A percentile compares a stretch with the other conserved stretches of the same genome.
phyloP scores from a whole-genome alignment of 2,888 invertebrate genomes.

The Micoletzkya japonica region DNA sequence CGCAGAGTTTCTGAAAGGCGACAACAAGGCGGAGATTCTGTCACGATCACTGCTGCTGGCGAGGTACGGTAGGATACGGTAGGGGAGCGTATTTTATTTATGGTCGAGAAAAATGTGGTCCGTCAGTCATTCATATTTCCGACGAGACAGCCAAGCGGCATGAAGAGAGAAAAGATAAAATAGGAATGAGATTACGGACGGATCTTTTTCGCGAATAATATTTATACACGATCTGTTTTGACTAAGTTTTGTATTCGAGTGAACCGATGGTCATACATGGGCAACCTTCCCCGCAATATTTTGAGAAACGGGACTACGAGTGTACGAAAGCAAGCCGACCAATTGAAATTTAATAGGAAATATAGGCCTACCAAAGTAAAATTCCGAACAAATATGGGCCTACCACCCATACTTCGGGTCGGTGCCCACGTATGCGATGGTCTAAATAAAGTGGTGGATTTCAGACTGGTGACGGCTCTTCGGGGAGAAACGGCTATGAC shows the following conservation, averaged over 20 bases:
- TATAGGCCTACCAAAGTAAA: not conserved
- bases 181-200: too few species aligned
- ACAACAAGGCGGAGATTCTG: conserved; percentile 5
- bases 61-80: conserved; percentile 1
- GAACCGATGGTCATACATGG: too few species aligned
- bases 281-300: too few species aligned
- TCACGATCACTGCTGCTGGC: conserved; percentile 5
- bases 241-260: too few species aligned
- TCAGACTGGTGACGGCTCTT: conserved; percentile 9
- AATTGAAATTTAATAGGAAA: not conserved
- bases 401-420: too few species aligned
- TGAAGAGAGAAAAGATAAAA: not conserved
- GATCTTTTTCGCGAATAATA: too few species aligned
- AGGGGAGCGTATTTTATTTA: not conserved
- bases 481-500: not conserved
- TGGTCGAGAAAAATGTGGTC: not conserved
- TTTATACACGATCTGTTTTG: too few species aligned
- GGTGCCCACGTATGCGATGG: too few species aligned
- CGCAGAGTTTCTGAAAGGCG: not conserved
- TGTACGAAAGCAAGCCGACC: too few species aligned
- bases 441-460: too few species aligned
- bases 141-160: not conserved
- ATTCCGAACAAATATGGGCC: not conserved
- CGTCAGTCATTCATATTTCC: not conserved
- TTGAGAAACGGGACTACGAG: too few species aligned